Evolutionary conservation across 2,888 invertebrate species (phyloP).

Genomic region (Panorpa germanica): DNA sequence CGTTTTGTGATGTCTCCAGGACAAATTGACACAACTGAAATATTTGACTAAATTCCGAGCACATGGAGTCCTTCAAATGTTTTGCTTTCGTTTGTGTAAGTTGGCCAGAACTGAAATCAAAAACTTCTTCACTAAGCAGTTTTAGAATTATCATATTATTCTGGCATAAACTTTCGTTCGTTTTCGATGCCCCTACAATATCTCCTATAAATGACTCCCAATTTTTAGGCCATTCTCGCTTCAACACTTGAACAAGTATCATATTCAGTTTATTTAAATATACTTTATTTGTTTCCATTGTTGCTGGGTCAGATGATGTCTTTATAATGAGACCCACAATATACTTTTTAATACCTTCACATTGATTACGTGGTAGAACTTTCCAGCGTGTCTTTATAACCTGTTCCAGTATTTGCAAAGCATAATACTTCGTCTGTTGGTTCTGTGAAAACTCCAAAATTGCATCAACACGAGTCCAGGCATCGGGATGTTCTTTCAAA

Average conservation of each 20-base stretch:
- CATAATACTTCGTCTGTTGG: slow-evolving; percentile 99
- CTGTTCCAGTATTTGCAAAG: slow-evolving; percentile 96
- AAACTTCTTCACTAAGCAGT: slow-evolving; percentile 94
- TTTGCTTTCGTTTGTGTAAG: slow-evolving; percentile 98
- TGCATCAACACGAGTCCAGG: slow-evolving; percentile 98
- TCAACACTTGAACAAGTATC: slow-evolving; percentile 97
- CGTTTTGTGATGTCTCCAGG: slow-evolving; percentile 94
- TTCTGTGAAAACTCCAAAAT: slow-evolving; percentile 94
- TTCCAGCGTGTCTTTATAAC: slow-evolving; percentile 99
- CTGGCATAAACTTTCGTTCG: slow-evolving; percentile 96
- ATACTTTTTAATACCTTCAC: slow-evolving; percentile 99
- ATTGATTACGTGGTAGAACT: slow-evolving; percentile 92
- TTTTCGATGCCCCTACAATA: slow-evolving; percentile 97
- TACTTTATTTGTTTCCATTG: slow-evolving; percentile 83
- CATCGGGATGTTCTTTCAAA: slow-evolving; percentile 94
- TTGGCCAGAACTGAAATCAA: slow-evolving; percentile 96
- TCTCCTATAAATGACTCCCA: slow-evolving; percentile 99
- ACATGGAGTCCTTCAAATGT: slow-evolving; percentile 98
- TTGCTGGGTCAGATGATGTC: slow-evolving; percentile 80
- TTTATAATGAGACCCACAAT: slow-evolving; percentile 98
- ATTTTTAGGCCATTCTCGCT: slow-evolving; percentile 98
- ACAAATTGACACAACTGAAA: slow-evolving; percentile 97
- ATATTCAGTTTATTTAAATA: slow-evolving; percentile 97
- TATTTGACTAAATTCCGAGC: slow-evolving; percentile 95
- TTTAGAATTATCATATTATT: slow-evolving; percentile 99